Conservation (phyloP, 2,797 vertebrate species). For the Phoeniculus purpureus region DNA sequence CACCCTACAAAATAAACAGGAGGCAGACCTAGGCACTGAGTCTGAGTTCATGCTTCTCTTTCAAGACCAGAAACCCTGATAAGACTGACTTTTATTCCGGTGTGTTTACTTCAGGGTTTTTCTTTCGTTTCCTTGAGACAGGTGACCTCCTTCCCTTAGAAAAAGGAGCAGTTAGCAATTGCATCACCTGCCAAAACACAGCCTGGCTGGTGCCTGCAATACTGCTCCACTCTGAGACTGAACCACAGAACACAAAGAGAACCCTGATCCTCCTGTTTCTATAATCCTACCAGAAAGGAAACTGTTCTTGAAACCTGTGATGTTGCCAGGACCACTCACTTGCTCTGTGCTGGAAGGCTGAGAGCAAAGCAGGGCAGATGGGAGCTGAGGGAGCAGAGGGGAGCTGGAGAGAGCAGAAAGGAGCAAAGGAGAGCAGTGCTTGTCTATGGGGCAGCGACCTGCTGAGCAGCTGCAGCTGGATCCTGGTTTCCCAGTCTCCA, state of each 20-base stretch:
- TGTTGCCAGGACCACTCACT: too few relatives aligned
- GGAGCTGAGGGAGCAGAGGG: too few relatives aligned
- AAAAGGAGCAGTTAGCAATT: not conserved
- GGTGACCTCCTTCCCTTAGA: too few relatives aligned
- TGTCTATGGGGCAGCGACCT: not conserved
- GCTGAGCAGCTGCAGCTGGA: not conserved
- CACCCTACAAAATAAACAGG: not conserved
- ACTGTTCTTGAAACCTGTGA: too few relatives aligned
- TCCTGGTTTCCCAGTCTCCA: not conserved
- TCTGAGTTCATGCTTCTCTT: not conserved
- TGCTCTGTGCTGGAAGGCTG: too few relatives aligned
- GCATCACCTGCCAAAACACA: not conserved
- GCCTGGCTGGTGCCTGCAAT: too few relatives aligned
- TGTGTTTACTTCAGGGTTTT: not conserved
- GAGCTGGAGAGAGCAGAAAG: too few relatives aligned
- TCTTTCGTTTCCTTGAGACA: rapidly evolving
- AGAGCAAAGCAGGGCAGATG: too few relatives aligned
- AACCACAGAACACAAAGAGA: too few relatives aligned
- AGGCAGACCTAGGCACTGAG: not conserved
- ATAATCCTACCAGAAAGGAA: too few relatives aligned
- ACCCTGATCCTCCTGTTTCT: too few relatives aligned
- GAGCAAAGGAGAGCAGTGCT: not conserved
- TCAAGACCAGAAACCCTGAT: not conserved
- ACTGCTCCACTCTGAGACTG: too few relatives aligned
- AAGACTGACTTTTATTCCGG: not conserved